Evolutionary conservation across 2,888 invertebrate species (phyloP).

Genomic region (Labia minor): DNA sequence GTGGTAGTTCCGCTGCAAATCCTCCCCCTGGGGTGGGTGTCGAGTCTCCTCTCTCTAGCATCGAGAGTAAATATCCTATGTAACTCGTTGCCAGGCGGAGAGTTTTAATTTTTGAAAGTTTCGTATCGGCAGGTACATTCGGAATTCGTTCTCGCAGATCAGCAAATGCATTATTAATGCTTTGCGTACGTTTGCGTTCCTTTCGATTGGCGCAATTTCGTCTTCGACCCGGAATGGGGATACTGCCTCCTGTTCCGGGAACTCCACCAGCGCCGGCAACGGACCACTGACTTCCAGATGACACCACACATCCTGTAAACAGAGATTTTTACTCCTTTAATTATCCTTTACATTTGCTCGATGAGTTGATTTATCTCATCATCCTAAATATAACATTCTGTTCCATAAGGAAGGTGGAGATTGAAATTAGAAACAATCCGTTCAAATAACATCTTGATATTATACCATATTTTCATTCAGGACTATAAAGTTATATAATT

Average conservation of each 20-base stretch:
- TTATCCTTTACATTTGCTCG: no score
- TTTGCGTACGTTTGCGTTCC: conserved; percentile 80
- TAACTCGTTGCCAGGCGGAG: conserved; percentile 84
- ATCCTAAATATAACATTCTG: no score
- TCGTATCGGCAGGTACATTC: conserved; percentile 91
- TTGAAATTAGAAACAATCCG: no score
- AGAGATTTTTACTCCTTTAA: no score
- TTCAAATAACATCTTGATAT: no score
- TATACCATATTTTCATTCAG: no score
- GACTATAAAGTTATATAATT: no score
- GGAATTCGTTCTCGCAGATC: conserved; percentile 89
- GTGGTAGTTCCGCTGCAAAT: conserved; percentile 69
- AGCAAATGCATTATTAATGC: conserved; percentile 90
- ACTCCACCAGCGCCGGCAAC: background rate
- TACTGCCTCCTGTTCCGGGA: background rate
- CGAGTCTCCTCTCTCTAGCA: conserved; percentile 69
- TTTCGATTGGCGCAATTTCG: conserved; percentile 90
- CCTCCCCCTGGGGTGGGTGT: conserved; percentile 51
- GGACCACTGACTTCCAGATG: background rate
- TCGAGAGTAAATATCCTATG: conserved; percentile 83
- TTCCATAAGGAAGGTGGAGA: no score
- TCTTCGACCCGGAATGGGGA: conserved; percentile 49
- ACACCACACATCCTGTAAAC: background rate
- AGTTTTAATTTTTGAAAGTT: conserved; percentile 90
- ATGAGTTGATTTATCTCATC: no score